Conservation (phyloP, 2,888 invertebrate genomes). For the Hirtodrosophila confusa region DNA sequence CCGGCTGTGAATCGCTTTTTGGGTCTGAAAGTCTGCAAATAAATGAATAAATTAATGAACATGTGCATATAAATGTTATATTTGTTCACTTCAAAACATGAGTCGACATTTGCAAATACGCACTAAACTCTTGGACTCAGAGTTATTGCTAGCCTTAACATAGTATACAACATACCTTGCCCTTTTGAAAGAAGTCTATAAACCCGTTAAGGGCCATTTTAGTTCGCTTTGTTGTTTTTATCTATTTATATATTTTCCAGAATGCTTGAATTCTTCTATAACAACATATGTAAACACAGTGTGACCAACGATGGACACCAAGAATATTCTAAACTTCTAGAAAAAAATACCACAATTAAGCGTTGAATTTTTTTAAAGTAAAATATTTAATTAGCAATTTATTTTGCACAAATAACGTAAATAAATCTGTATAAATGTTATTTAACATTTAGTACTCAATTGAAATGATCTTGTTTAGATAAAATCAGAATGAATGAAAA, state of each 20-base stretch:
- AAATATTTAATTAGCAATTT: too few relatives aligned
- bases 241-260: slow-evolving; percentile 10
- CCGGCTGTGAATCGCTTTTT: slow-evolving; percentile 95
- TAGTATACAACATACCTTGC: slow-evolving; percentile 86
- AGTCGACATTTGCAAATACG: slow-evolving; percentile 11
- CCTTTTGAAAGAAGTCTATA: slow-evolving; percentile 91
- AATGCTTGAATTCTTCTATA: slow-evolving; percentile 15
- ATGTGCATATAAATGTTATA: not conserved
- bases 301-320: slow-evolving; percentile 25
- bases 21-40: slow-evolving; percentile 92
- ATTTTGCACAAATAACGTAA: too few relatives aligned
- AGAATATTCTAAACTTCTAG: slow-evolving; percentile 14
- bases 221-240: not conserved
- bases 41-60: slow-evolving; percentile 1
- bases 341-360: too few relatives aligned
- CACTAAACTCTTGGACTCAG: slow-evolving; percentile 1
- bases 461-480: too few relatives aligned
- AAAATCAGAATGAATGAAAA: not conserved
- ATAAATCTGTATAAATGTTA: too few relatives aligned
- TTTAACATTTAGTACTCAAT: too few relatives aligned
- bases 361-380: too few relatives aligned
- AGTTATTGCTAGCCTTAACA: not conserved
- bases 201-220: slow-evolving; percentile 89
- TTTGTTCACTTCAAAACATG: slow-evolving; percentile 6
- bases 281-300: slow-evolving; percentile 35